Conservation (phyloP, 1,140 invertebrate species). For the Ceratina australensis region DNA sequence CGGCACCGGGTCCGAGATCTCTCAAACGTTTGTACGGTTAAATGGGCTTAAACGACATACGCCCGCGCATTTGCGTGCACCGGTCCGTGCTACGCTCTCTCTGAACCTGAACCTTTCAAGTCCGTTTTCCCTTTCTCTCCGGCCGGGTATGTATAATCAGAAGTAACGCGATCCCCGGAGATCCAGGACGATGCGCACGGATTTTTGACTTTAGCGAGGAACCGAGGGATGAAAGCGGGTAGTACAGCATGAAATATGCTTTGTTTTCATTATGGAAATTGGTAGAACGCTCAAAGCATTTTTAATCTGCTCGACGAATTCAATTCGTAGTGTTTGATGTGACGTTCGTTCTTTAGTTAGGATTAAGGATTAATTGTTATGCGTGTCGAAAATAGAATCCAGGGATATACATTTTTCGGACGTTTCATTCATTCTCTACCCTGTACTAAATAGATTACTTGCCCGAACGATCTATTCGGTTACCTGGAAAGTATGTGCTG, state of each 20-base stretch:
- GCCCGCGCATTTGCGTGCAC: constrained; percentile 49
- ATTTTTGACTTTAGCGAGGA: constrained; percentile 10
- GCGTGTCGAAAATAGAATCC: no score
- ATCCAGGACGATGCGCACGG: constrained; percentile 1
- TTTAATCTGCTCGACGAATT: background rate
- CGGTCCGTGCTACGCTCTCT: constrained; percentile 28
- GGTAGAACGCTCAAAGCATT: background rate
- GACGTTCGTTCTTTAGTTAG: no score
- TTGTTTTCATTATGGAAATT: background rate
- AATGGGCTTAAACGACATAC: constrained; percentile 63
- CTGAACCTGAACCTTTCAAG: constrained; percentile 35
- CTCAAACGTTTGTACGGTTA: constrained; percentile 57
- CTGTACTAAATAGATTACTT: no score
- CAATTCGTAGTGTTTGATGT: no score
- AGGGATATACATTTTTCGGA: no score
- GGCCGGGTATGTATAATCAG: constrained; percentile 27
- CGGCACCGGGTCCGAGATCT: constrained; percentile 52
- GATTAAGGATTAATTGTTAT: no score
- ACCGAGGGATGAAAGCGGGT: background rate
- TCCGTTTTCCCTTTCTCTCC: constrained; percentile 36
- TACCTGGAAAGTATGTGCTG: no score
- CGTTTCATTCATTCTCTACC: no score
- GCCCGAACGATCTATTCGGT: no score
- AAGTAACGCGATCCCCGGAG: constrained; percentile 44
- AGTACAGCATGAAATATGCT: background rate